Conservation (phyloP, 2,888 invertebrate genomes). For the Cheilosia impressa region DNA sequence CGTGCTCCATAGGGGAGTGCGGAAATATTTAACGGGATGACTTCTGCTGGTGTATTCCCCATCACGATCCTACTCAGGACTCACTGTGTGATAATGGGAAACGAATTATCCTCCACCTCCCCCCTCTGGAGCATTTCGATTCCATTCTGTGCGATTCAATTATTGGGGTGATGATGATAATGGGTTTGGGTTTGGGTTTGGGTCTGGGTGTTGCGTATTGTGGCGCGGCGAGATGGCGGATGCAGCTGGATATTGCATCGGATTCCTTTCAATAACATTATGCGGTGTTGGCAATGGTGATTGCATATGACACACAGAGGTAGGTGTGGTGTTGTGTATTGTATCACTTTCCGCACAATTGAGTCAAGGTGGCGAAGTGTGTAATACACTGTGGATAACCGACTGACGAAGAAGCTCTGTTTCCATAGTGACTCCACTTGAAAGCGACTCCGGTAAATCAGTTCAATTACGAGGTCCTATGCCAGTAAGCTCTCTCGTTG, state of each 20-base stretch:
- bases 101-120: conserved; percentile 46
- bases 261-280: conserved; percentile 52
- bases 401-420: conserved; percentile 38
- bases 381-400: conserved; percentile 28
- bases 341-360: conserved; percentile 32
- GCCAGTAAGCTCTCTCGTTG: no score
- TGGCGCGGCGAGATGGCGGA: not conserved
- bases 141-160: conserved; percentile 41
- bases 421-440: conserved; percentile 23
- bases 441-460: conserved; percentile 16
- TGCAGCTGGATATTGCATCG: conserved; percentile 32
- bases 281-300: conserved; percentile 40
- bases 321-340: not conserved
- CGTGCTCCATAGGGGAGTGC: not conserved
- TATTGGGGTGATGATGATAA: conserved; percentile 39
- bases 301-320: conserved; percentile 27
- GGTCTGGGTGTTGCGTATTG: not conserved
- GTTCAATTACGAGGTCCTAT: not conserved
- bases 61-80: conserved; percentile 10
- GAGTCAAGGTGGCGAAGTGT: conserved; percentile 52
- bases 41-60: conserved; percentile 7
- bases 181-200: conserved; percentile 2
- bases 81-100: conserved; percentile 46
- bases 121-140: conserved; percentile 38
- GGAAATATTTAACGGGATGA: conserved; percentile 4